These are phyloP conservation scores for Latrodectus hesperus DNA, from an alignment of 2,888 invertebrate genomes.

Conservation along the genomic window DNA sequence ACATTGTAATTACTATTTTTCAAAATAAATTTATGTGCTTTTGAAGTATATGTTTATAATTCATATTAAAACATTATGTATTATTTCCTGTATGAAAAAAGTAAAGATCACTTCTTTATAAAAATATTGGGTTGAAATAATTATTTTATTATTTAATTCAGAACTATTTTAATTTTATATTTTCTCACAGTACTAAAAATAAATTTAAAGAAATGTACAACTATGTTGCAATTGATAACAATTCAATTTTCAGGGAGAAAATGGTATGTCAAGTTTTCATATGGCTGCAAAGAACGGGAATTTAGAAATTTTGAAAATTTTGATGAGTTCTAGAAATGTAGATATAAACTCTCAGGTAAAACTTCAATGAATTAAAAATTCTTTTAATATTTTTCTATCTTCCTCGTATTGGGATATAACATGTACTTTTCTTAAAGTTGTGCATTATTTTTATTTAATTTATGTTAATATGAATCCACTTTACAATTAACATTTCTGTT, in stretches of 20 bases:
- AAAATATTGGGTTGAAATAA: background rate
- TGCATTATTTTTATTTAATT: background rate
- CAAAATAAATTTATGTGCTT: too few species aligned
- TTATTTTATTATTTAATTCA: background rate
- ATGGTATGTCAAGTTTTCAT: conserved; percentile 91
- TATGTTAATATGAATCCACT: too few species aligned
- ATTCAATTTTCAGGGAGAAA: conserved; percentile 81
- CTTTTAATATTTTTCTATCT: background rate
- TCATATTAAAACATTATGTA: too few species aligned
- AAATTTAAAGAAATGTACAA: too few species aligned
- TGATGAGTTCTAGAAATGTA: conserved; percentile 74
- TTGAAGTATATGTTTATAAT: too few species aligned
- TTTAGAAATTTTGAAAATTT: conserved; percentile 79
- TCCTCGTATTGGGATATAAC: background rate
- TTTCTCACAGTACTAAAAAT: too few species aligned
- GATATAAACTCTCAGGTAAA: conserved; percentile 74
- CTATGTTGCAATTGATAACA: background rate
- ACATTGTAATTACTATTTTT: too few species aligned
- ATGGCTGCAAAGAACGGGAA: conserved; percentile 85
- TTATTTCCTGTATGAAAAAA: too few species aligned
- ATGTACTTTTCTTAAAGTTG: background rate
- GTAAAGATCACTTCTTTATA: too few species aligned
- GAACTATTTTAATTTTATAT: too few species aligned
- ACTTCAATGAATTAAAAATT: too few species aligned
- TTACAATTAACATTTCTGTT: too few species aligned